Evolutionary conservation across 2,888 invertebrate species (phyloP).

Genomic region (Tetrapedia diversipes): DNA sequence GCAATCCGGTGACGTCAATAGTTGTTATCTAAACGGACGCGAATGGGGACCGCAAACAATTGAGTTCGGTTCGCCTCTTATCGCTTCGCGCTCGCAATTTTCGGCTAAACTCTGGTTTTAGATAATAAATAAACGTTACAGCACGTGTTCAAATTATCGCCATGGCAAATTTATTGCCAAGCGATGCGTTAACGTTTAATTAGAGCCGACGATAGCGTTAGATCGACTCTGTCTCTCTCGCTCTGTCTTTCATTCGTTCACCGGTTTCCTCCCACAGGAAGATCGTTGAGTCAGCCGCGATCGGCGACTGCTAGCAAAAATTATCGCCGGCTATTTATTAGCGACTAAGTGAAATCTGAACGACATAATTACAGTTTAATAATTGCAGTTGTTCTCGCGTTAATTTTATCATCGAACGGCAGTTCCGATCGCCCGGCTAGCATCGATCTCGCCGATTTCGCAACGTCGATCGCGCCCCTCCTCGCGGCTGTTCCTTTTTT

Average conservation of each 20-base stretch:
- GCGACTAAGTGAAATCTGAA: slow-evolving; percentile 11
- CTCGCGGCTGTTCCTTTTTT: background rate
- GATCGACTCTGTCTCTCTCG: background rate
- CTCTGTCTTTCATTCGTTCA: slow-evolving; percentile 1
- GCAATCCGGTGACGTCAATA: background rate
- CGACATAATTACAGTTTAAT: slow-evolving; percentile 21
- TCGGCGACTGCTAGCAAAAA: background rate
- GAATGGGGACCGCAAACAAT: slow-evolving; percentile 10
- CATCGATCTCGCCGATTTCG: slow-evolving; percentile 11
- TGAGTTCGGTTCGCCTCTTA: slow-evolving; percentile 15
- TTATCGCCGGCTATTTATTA: slow-evolving; percentile 16
- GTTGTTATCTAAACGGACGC: slow-evolving; percentile 33
- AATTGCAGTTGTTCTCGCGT: slow-evolving; percentile 6
- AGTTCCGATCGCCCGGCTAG: background rate
- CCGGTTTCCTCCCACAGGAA: background rate
- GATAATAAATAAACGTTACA: background rate
- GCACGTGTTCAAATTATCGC: background rate
- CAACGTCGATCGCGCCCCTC: background rate
- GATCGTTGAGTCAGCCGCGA: background rate
- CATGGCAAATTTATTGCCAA: background rate
- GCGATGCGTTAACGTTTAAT: background rate
- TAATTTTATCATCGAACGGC: slow-evolving; percentile 14
- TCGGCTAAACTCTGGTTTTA: background rate
- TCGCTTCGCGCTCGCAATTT: background rate
- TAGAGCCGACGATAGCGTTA: slow-evolving; percentile 2